Base-by-base conservation (phyloP, 1,140 invertebrate species). In the Leucophenga varia region DNA sequence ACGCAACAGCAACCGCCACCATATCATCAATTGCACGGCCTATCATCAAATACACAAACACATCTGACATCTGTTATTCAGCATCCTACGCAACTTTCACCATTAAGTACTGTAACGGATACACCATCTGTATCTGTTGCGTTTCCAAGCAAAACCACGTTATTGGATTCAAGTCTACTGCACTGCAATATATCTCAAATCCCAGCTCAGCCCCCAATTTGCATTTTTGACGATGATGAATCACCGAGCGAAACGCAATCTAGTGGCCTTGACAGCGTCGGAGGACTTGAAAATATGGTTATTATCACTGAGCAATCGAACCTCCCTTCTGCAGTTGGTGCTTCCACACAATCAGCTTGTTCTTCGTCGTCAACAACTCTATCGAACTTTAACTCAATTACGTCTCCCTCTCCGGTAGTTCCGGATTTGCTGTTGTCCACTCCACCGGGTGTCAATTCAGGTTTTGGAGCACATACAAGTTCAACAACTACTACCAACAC, bases 221-320 rank as follows among this genome's bases (percentile, higher is more conserved):
- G 67, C 44, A 73, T 74, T 51, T 74, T 74, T 42, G 71, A 74
- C 48, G 71, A 74, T 57, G 71, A 68, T 34, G 71, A 74, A 18
- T 65, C 64, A 14, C 65, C 71, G 17, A 55, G 59, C 20, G 71
- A 73, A n/a, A 43, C 38, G 30, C 38, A 25, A 25, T 25, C 22
- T 6, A 25, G 22, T 21, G 14, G 36, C 57, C 18, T 28, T 49
- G 2, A 20, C 43, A 17, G 45, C 43, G 19, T 20, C 35, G 34
- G 43, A 20, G 13, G 45, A 28, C 39, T 42, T 43, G 42, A 28
- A 13, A 43, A 55, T 35, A 50, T 65, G 52, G 63, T 55, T 40
- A 54, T 65, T 42, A 63, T 65, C 45, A 55, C 61, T 9, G 61
- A 64, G 21, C 53, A 52, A 20, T 2, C 38, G 22, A 42, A 47